Evolutionary conservation across 1,140 invertebrate genomes (phyloP).

Genomic region (Drosophila jambulina): DNA sequence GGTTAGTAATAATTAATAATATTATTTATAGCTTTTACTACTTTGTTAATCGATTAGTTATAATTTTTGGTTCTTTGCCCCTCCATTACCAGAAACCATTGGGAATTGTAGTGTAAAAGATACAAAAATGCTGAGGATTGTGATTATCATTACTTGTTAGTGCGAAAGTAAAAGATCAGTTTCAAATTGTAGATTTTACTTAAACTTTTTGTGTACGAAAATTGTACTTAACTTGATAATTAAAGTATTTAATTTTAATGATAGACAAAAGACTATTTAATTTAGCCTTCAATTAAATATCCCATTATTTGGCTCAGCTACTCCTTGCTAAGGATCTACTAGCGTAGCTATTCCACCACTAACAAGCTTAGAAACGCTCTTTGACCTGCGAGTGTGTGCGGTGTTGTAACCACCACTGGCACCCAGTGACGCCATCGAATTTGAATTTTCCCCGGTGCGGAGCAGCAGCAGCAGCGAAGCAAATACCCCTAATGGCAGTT

Average conservation of each 20-base stretch:
- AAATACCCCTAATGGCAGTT: conserved; percentile 58
- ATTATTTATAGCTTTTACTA: too few relatives aligned
- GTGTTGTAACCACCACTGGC: conserved; percentile 52
- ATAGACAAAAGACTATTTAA: background rate
- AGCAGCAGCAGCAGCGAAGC: conserved; percentile 5
- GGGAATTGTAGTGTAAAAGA: too few relatives aligned
- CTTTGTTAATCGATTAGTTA: too few relatives aligned
- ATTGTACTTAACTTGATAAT: too few relatives aligned
- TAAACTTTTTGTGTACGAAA: too few relatives aligned
- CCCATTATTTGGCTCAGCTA: background rate
- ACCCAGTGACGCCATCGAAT: conserved; percentile 69
- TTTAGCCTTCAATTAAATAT: background rate
- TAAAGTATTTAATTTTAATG: background rate
- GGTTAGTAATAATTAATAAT: too few relatives aligned
- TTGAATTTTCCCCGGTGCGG: conserved; percentile 55
- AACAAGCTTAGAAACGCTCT: conserved; percentile 16
- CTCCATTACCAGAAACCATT: too few relatives aligned
- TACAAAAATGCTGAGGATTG: too few relatives aligned
- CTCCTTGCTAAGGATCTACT: background rate
- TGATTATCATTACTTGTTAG: too few relatives aligned
- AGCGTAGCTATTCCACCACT: conserved; percentile 5
- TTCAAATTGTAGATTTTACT: too few relatives aligned
- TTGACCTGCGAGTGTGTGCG: background rate
- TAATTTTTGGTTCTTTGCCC: too few relatives aligned
- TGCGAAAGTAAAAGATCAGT: too few relatives aligned